Evolutionary conservation across 2,888 invertebrate genomes (phyloP).

Genomic region (Dyspetes luteomarginatus): DNA sequence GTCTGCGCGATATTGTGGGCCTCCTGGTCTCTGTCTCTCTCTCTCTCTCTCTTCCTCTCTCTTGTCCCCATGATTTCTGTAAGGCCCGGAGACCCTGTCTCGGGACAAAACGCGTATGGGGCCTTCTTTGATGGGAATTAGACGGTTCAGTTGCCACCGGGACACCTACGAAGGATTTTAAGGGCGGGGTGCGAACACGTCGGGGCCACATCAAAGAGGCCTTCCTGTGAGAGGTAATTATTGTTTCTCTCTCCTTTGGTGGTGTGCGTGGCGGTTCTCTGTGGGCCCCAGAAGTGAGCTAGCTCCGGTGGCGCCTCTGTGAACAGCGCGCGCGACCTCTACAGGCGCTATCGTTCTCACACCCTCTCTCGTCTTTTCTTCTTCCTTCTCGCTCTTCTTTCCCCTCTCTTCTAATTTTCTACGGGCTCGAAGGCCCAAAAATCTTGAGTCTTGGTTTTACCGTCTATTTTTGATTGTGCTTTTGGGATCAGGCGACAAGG

Average conservation of each 20-base stretch:
- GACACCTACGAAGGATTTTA: constrained; percentile 75
- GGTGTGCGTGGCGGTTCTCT: constrained; percentile 54
- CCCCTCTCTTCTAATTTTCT: constrained; percentile 10
- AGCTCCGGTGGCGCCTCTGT: constrained; percentile 78
- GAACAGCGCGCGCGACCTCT: constrained; percentile 53
- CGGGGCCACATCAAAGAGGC: constrained; percentile 81
- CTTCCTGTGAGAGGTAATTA: constrained; percentile 79
- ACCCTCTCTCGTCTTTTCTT: constrained; percentile 63
- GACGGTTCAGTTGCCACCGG: constrained; percentile 68
- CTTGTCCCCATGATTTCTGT: constrained; percentile 56
- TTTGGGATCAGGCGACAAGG: not conserved
- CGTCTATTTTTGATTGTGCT: not conserved
- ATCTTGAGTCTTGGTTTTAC: not conserved
- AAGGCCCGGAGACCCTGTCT: constrained; percentile 35
- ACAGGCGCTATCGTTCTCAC: constrained; percentile 79
- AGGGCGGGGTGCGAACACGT: constrained; percentile 81
- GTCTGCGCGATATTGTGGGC: constrained; percentile 34
- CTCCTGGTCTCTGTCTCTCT: constrained; percentile 36
- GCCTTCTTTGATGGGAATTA: constrained; percentile 53
- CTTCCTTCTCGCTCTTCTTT: not conserved
- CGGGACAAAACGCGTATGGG: constrained; percentile 54
- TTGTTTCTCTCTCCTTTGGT: constrained; percentile 79
- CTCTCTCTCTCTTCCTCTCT: constrained; percentile 58
- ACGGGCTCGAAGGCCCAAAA: not conserved
- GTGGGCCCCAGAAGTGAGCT: constrained; percentile 70